Conservation (phyloP, 2,888 invertebrate genomes). For the Calameuta idolon region DNA sequence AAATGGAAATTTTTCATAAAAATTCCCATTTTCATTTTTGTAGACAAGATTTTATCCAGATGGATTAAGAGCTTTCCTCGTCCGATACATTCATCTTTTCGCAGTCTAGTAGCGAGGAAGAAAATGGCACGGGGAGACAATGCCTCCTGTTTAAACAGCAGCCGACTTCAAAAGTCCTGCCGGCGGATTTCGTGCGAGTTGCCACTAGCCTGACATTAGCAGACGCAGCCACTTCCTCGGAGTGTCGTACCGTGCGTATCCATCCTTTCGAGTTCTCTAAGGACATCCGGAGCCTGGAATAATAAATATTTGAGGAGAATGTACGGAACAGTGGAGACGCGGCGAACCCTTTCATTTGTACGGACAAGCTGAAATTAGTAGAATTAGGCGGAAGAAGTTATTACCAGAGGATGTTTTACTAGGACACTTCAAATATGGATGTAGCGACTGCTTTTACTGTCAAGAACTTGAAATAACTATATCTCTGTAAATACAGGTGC, state of each 20-base stretch:
- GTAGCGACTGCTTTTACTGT: slow-evolving; percentile 29
- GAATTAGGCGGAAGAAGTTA: slow-evolving; percentile 39
- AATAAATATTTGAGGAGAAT: slow-evolving; percentile 60
- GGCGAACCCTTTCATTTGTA: slow-evolving; percentile 64
- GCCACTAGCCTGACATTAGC: slow-evolving; percentile 27
- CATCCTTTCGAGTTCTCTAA: slow-evolving; percentile 29
- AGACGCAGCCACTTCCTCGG: slow-evolving; percentile 23
- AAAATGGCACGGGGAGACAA: slow-evolving; percentile 39
- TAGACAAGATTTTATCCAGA: neutral
- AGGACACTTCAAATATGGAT: slow-evolving; percentile 37
- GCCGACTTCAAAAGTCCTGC: slow-evolving; percentile 48
- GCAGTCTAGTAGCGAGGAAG: slow-evolving; percentile 24
- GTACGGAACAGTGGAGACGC: slow-evolving; percentile 51
- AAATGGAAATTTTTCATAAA: neutral
- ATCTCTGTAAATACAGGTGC: slow-evolving; percentile 49
- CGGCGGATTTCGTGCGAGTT: slow-evolving; percentile 37
- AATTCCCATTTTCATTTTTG: neutral
- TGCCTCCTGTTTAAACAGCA: slow-evolving; percentile 55
- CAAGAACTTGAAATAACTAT: slow-evolving; percentile 42
- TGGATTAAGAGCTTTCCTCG: neutral
- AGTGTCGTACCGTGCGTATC: slow-evolving; percentile 19
- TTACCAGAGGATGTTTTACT: slow-evolving; percentile 49
- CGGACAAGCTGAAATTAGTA: slow-evolving; percentile 63
- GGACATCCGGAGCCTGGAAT: slow-evolving; percentile 52
- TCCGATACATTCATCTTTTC: neutral